Conservation (phyloP, 1,140 invertebrate genomes). For the Sitobion miscanthi region DNA sequence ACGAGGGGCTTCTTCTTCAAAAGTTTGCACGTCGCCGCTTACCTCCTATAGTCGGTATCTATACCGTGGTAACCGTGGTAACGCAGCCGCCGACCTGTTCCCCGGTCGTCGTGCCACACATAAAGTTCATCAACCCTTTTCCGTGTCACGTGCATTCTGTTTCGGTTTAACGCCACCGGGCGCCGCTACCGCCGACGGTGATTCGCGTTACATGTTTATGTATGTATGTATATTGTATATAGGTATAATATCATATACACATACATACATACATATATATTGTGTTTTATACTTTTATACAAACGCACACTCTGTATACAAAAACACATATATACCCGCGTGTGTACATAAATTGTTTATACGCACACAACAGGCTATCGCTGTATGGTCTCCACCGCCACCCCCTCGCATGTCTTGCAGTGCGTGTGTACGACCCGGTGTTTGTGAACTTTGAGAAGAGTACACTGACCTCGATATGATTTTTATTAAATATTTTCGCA, state of each 20-base stretch:
- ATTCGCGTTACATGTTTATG: background rate
- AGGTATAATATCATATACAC: too few species aligned
- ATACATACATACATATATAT: too few species aligned
- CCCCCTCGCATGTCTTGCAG: background rate
- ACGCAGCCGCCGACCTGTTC: conserved; percentile 20
- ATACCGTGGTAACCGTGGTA: conserved; percentile 35
- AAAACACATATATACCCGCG: background rate
- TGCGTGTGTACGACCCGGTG: background rate
- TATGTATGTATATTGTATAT: background rate
- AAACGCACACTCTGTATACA: background rate
- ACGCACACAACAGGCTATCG: conserved; percentile 22
- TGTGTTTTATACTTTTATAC: background rate
- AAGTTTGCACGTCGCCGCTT: background rate
- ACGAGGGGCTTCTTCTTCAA: background rate
- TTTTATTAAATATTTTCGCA: background rate
- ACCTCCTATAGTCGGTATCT: background rate
- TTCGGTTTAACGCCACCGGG: conserved; percentile 43
- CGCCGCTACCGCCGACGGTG: conserved; percentile 20
- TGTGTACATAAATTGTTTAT: background rate
- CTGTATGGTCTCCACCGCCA: background rate
- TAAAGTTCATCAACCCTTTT: conserved; percentile 55
- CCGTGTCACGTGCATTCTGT: conserved; percentile 26
- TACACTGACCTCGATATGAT: conserved; percentile 54
- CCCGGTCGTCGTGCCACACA: background rate
- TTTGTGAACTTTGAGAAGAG: conserved; percentile 46